phyloP scores from a whole-genome alignment of 2,113 vertebrate genomes.

The Spizaetus ornatus region DNA sequence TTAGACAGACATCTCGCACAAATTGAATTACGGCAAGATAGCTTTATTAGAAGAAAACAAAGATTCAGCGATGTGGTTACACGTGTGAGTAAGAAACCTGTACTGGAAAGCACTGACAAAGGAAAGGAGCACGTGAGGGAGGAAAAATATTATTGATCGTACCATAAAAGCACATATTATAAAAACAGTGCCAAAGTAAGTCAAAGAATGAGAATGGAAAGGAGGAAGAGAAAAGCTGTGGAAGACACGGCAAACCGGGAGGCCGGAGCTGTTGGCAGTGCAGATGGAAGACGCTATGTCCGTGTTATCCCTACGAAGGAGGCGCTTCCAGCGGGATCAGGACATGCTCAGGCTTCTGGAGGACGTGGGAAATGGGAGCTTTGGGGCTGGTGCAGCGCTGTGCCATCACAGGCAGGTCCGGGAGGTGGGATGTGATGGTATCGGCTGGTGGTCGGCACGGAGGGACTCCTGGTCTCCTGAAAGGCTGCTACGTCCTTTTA shows the following conservation, averaged over 20 bases:
- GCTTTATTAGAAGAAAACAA: neutral
- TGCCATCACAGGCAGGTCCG: accelerated
- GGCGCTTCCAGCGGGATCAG: neutral
- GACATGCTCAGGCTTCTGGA: neutral
- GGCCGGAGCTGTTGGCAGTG: neutral
- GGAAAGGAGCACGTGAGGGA: neutral
- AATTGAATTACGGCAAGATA: neutral
- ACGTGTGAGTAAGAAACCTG: neutral
- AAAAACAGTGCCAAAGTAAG: neutral
- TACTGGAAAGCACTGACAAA: neutral
- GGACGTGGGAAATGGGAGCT: accelerated
- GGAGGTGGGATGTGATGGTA: neutral
- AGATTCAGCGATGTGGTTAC: neutral
- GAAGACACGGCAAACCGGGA: accelerated
- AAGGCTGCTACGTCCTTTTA: neutral
- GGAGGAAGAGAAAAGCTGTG: neutral
- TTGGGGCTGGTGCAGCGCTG: too few relatives aligned
- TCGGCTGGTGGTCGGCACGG: neutral
- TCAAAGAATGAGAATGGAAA: neutral
- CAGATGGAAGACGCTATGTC: neutral
- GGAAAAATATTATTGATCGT: neutral
- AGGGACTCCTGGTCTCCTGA: neutral
- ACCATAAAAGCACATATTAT: neutral
- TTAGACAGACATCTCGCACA: neutral
- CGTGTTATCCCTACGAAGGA: neutral